phyloP scores from a whole-genome alignment of 2,113 vertebrate species.

The Turdus rufiventris region DNA sequence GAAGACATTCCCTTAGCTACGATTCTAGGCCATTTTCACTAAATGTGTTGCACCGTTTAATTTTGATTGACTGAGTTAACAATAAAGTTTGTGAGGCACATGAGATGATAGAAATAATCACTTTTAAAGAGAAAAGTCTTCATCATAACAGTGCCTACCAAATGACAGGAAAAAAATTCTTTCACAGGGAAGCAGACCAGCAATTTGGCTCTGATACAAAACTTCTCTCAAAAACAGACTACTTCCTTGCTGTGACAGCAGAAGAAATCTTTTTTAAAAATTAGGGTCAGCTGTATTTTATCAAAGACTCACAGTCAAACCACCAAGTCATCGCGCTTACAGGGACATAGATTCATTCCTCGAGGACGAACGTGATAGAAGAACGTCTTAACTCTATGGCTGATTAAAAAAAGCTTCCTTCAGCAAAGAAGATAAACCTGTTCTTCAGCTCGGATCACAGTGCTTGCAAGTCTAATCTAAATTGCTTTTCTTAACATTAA shows the following conservation, averaged over 20 bases:
- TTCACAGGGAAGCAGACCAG: not conserved
- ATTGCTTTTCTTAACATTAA: not conserved
- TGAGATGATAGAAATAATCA: not conserved
- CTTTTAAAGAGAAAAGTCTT: not conserved
- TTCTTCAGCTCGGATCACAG: not conserved
- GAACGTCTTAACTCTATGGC: not conserved
- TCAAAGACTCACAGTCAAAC: not conserved
- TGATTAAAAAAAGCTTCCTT: not conserved
- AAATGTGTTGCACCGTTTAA: not conserved
- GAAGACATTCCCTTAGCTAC: not conserved
- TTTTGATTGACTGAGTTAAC: not conserved
- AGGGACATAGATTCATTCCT: not conserved
- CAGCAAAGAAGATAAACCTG: not conserved
- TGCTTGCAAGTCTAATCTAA: not conserved
- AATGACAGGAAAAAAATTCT: not conserved
- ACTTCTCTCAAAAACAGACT: not conserved
- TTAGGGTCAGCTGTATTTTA: not conserved
- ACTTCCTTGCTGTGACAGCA: not conserved
- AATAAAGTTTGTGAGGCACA: not conserved
- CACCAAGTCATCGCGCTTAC: not conserved
- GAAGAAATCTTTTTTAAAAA: not conserved
- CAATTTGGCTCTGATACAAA: not conserved
- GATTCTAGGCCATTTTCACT: not conserved
- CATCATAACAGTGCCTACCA: not conserved
- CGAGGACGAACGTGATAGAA: accelerated